Conservation (phyloP, 2,797 vertebrate genomes). For the Amphiprion clarkii region DNA sequence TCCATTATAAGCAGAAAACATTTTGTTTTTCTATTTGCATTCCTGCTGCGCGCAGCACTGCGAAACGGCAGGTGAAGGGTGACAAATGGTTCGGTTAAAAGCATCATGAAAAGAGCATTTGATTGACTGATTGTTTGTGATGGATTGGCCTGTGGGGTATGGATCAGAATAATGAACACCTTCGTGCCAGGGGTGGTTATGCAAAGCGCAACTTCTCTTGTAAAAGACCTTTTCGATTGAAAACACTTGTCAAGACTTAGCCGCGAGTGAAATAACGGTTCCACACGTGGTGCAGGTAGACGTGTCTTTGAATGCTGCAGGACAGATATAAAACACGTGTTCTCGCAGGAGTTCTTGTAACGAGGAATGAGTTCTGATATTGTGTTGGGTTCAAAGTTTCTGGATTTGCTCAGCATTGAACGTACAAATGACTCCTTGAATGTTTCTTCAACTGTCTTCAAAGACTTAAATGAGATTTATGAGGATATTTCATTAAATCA, state of each 20-base stretch:
- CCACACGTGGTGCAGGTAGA: constrained; percentile 1
- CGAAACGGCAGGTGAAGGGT: constrained; percentile 63
- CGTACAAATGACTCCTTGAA: no score
- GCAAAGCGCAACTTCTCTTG: constrained; percentile 46
- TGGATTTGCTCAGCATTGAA: background rate
- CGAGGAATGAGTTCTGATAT: background rate
- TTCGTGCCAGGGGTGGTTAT: constrained; percentile 50
- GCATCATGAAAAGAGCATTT: constrained; percentile 62
- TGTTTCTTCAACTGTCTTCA: no score
- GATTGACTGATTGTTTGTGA: constrained; percentile 80
- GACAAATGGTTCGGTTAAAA: constrained; percentile 73
- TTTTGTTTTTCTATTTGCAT: constrained; percentile 58
- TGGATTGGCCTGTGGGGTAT: constrained; percentile 60
- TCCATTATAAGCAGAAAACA: constrained; percentile 65
- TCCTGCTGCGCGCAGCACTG: constrained; percentile 50
- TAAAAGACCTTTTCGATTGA: constrained; percentile 40
- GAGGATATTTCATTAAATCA: no score
- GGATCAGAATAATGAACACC: constrained; percentile 72
- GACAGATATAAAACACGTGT: background rate
- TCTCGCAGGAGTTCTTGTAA: background rate
- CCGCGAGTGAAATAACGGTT: constrained; percentile 38
- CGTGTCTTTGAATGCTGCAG: background rate
- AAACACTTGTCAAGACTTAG: constrained; percentile 60
- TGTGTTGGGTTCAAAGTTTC: background rate
- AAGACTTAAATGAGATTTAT: no score